Evolutionary conservation across 1,140 invertebrate genomes (phyloP).

Genomic region (Ylistrum balloti): DNA sequence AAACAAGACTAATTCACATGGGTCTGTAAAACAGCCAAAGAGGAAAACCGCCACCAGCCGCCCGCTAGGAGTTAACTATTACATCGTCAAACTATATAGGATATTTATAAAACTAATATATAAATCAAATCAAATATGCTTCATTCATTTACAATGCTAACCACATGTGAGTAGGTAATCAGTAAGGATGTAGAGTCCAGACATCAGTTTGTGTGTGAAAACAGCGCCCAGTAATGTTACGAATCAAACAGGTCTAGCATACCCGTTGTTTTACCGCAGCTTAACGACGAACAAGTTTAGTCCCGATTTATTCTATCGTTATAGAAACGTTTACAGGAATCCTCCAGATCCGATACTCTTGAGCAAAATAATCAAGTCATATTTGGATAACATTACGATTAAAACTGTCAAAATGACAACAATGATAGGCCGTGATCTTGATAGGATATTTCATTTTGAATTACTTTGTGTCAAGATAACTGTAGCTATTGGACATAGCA

Average conservation of each 20-base stretch:
- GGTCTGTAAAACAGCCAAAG: background rate
- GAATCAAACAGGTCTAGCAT: background rate
- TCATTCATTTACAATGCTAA: background rate
- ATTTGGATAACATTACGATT: too few relatives aligned
- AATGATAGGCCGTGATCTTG: too few relatives aligned
- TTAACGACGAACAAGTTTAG: too few relatives aligned
- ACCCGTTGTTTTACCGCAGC: too few relatives aligned
- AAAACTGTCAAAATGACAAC: too few relatives aligned
- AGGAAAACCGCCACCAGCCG: background rate
- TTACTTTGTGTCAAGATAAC: too few relatives aligned
- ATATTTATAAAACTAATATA: constrained; percentile 35
- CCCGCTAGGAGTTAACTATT: background rate
- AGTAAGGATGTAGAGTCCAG: background rate
- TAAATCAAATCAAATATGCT: constrained; percentile 21
- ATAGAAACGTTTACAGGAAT: too few relatives aligned
- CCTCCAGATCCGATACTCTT: too few relatives aligned
- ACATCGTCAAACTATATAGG: background rate
- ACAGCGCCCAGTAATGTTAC: background rate
- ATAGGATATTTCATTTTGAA: too few relatives aligned
- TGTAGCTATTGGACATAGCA: too few relatives aligned
- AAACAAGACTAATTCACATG: background rate
- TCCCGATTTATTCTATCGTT: too few relatives aligned
- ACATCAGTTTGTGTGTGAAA: background rate
- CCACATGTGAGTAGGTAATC: background rate
- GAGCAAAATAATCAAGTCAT: too few relatives aligned